phyloP scores from a whole-genome alignment of 1,140 invertebrate genomes.

The Rhynchophorus ferrugineus region DNA sequence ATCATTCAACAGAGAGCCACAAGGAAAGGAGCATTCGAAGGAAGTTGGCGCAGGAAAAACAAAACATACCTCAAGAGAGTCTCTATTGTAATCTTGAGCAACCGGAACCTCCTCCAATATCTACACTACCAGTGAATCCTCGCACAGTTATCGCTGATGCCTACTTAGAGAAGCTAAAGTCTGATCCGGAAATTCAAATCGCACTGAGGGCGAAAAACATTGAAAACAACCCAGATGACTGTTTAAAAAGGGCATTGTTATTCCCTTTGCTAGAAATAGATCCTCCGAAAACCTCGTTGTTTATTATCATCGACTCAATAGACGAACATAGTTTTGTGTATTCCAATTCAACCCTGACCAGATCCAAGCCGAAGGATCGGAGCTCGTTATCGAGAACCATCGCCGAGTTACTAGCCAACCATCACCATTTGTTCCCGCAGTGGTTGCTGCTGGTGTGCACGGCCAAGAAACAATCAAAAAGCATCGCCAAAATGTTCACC shows the following conservation, averaged over 20 bases:
- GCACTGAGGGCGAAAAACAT: constrained; percentile 62
- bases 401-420: constrained; percentile 76
- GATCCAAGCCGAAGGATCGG: constrained; percentile 42
- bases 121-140: constrained; percentile 53
- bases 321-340: constrained; percentile 60
- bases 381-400: constrained; percentile 61
- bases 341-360: constrained; percentile 40
- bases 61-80: constrained; percentile 31
- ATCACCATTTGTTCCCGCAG: constrained; percentile 87
- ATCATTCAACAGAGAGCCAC: constrained; percentile 49
- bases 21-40: constrained; percentile 35
- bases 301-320: constrained; percentile 85
- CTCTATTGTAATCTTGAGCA: constrained; percentile 35
- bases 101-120: constrained; percentile 42
- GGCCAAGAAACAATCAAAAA: constrained; percentile 76
- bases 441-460: constrained; percentile 90
- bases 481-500: constrained; percentile 84
- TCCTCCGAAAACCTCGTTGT: constrained; percentile 72
- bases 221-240: constrained; percentile 80
- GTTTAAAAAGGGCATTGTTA: constrained; percentile 79
- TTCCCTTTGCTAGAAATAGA: constrained; percentile 80
- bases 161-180: constrained; percentile 70
- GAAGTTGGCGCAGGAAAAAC: constrained; percentile 29
- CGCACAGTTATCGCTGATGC: constrained; percentile 63
- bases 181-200: constrained; percentile 68